Evolutionary conservation across 2,888 invertebrate genomes (phyloP), one percentile per base, ranked within the genome.

Genomic region (Drosophila koepferae): DNA sequence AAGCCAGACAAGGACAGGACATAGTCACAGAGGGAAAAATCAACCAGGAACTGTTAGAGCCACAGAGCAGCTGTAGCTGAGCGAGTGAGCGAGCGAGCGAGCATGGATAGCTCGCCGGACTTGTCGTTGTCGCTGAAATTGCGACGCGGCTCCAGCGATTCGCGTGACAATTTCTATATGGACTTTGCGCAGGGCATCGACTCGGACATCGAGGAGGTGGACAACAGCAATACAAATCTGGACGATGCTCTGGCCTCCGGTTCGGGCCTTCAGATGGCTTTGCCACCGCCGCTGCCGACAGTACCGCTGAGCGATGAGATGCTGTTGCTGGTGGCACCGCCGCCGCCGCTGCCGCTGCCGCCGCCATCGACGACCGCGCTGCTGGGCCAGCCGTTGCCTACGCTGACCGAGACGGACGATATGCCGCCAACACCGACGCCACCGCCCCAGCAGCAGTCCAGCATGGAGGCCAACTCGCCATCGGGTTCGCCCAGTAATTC

Each of bases 131-230:
- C 97, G 94, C 94, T 97, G 79, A 97, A 97, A 94, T 94, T 97
- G 92, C 95, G 97, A 84, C 95, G 97, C 69, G 97, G 97, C 60
- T 97, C 97, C 43, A 97, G 97, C 92, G 97, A 97, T 93, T 97
- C 97, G 41, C 94, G 97, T 77, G 97, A 97, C 93, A 97, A 97
- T 63, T 97, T 97, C 93, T 97, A 97, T 91, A 97, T 97, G 97
- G 97, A 97, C 94, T 97, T 97, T 92, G 97, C 97, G 89, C 97
- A 96, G 94, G 97, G 97, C 72, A 97, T 97, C 92, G 97, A 97
- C 93, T 97, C 97, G 23, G 97, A 97, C 92, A 97, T 97, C 89
- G 97, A 97, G 92, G 97, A 97, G 93, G 96, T 97, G 91, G 94
- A 95, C 63, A 96, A 96, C 53, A 96, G 96, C 63, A 95, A 95